phyloP scores from a whole-genome alignment of 1,140 invertebrate species.

The Phymorhynchus buccinoides region DNA sequence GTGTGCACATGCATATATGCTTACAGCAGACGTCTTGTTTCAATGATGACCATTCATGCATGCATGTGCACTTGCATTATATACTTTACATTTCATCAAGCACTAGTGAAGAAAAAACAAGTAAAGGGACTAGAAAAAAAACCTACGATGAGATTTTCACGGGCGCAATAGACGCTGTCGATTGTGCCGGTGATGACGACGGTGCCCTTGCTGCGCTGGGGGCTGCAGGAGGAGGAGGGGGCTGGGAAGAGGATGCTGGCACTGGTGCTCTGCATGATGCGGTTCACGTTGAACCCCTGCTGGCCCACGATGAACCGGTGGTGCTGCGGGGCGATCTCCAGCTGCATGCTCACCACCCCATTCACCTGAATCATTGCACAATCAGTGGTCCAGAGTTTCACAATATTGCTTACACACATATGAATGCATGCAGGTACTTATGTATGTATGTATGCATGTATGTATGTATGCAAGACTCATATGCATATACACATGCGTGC shows the following conservation, averaged over 20 bases:
- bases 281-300: slow-evolving; percentile 87
- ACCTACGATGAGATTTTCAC: slow-evolving; percentile 91
- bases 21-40: too few relatives aligned
- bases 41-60: too few relatives aligned
- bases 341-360: slow-evolving; percentile 88
- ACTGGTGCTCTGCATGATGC: slow-evolving; percentile 88
- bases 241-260: slow-evolving; percentile 82
- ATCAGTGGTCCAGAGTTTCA: too few relatives aligned
- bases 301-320: slow-evolving; percentile 90
- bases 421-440: too few relatives aligned
- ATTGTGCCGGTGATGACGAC: slow-evolving; percentile 92
- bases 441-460: too few relatives aligned
- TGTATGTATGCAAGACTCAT: too few relatives aligned
- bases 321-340: slow-evolving; percentile 95
- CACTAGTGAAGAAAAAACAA: too few relatives aligned
- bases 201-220: slow-evolving; percentile 90
- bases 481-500: too few relatives aligned
- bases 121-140: background rate
- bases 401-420: too few relatives aligned
- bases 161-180: slow-evolving; percentile 88
- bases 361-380: slow-evolving; percentile 58
- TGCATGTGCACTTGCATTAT: too few relatives aligned
- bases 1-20: too few relatives aligned
- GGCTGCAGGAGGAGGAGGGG: slow-evolving; percentile 69
- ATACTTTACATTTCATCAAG: too few relatives aligned